Percentiles rank a stretch among this genome's conserved stretches.
Evolutionary conservation across 2,797 vertebrate genomes (phyloP).

Genomic region (Netta rufina): DNA sequence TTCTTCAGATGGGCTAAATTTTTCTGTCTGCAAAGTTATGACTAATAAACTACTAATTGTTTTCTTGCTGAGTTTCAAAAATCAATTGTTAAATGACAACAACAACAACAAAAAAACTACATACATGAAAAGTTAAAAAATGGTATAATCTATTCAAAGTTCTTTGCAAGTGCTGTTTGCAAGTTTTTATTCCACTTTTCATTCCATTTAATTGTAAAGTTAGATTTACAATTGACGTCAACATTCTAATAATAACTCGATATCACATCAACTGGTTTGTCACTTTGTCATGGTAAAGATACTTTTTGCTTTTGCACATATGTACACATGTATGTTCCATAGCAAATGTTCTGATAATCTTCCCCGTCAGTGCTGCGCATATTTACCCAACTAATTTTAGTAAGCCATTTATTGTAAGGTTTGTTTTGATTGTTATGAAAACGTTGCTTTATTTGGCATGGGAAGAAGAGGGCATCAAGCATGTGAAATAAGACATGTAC

Average conservation of each 20-base stretch:
- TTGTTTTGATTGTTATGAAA: constrained; percentile 39
- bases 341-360: constrained; percentile 15
- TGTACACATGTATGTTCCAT: neutral
- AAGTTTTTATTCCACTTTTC: neutral
- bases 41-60: neutral
- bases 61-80: neutral
- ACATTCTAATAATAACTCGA: neutral
- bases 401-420: neutral
- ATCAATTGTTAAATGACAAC: neutral
- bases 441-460: neutral
- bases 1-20: neutral
- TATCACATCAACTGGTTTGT: neutral
- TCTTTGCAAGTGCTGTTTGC: neutral
- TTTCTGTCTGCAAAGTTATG: neutral
- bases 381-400: constrained; percentile 7
- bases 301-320: neutral
- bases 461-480: neutral
- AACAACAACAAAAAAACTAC: neutral
- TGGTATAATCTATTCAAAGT: neutral
- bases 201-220: too few species aligned
- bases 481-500: neutral
- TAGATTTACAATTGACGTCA: neutral
- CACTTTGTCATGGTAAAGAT: neutral
- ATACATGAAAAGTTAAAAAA: neutral
- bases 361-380: neutral